Conservation (phyloP, 2,888 invertebrate species). For the Embidobia sp. region DNA sequence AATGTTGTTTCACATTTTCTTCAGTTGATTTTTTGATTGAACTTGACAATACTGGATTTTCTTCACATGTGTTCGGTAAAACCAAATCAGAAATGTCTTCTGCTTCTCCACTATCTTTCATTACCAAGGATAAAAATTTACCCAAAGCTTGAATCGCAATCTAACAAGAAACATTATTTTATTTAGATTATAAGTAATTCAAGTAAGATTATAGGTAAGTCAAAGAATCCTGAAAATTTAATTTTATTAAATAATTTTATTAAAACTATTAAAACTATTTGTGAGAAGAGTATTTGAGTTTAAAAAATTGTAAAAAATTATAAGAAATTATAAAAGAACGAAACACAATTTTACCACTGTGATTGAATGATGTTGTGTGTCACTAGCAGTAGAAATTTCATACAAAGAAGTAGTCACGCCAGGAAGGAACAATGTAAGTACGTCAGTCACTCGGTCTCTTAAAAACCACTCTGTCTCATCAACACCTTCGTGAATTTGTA, state of each 20-base stretch:
- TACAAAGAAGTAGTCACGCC: slow-evolving; percentile 85
- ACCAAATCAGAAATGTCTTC: slow-evolving; percentile 55
- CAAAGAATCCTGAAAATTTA: no score
- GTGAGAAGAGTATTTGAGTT: slow-evolving; percentile 77
- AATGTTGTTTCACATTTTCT: slow-evolving; percentile 78
- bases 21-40: slow-evolving; percentile 70
- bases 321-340: no score
- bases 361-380: slow-evolving; percentile 85
- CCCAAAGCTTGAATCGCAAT: slow-evolving; percentile 81
- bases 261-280: neutral
- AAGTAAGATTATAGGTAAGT: no score
- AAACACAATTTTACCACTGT: slow-evolving; percentile 83
- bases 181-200: neutral
- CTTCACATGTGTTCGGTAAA: slow-evolving; percentile 68
- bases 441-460: slow-evolving; percentile 83
- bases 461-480: slow-evolving; percentile 83
- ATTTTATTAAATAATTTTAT: neutral
- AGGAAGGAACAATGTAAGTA: slow-evolving; percentile 85
- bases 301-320: slow-evolving; percentile 73
- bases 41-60: no score
- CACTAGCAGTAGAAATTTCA: slow-evolving; percentile 83
- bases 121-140: slow-evolving; percentile 80
- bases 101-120: slow-evolving; percentile 78
- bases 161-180: slow-evolving; percentile 69
- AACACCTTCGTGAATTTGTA: slow-evolving; percentile 84